Percentiles rank a stretch among this genome's conserved stretches.
phyloP scores from a whole-genome alignment of 2,113 vertebrate genomes.

The Scolopax mira region DNA sequence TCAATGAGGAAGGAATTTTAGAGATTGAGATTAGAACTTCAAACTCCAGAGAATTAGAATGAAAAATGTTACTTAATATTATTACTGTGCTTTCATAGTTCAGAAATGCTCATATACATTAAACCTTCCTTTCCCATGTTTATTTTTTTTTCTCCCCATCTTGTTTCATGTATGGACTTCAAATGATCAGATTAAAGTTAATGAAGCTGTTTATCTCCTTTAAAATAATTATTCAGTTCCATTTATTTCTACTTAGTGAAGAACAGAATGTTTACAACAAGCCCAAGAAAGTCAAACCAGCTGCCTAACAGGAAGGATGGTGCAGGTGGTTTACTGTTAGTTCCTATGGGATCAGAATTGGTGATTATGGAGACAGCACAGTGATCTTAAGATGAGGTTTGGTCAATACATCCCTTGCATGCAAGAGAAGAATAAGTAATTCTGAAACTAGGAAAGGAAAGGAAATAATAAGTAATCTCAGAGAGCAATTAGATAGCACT shows the following conservation, averaged over 20 bases:
- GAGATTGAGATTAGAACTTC: background rate
- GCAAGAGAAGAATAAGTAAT: background rate
- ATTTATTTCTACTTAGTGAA: background rate
- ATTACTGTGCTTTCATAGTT: background rate
- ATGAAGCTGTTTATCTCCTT: background rate
- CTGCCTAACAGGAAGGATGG: background rate
- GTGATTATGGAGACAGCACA: background rate
- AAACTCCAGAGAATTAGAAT: background rate
- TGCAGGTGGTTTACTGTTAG: background rate
- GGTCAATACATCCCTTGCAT: background rate
- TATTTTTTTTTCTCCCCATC: background rate
- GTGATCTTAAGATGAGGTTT: background rate
- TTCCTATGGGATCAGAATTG: background rate
- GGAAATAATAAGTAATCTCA: background rate
- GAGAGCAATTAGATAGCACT: background rate
- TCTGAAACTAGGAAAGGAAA: background rate
- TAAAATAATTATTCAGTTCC: background rate
- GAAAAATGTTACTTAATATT: background rate
- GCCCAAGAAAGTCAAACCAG: background rate
- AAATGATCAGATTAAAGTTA: background rate
- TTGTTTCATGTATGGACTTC: background rate
- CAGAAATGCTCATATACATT: background rate
- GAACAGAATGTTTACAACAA: background rate
- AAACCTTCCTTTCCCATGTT: background rate
- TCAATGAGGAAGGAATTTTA: background rate